phyloP scores from a whole-genome alignment of 1,140 invertebrate species.

The Phthorimaea operculella region DNA sequence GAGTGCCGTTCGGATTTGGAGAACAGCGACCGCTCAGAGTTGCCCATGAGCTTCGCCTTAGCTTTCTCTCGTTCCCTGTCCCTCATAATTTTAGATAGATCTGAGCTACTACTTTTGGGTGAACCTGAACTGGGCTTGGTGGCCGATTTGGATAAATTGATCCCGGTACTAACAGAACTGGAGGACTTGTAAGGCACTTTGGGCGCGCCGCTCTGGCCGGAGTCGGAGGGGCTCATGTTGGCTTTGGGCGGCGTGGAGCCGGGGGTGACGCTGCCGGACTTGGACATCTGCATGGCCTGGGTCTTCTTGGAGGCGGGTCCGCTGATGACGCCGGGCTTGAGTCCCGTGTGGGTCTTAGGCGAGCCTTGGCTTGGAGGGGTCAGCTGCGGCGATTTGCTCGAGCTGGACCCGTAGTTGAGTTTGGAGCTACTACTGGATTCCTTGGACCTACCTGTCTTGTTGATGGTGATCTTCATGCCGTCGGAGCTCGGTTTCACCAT shows the following conservation, averaged over 20 bases:
- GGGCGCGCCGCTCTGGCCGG: constrained; percentile 40
- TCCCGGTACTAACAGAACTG: constrained; percentile 68
- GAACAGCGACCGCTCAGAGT: constrained; percentile 74
- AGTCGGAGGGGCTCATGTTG: constrained; percentile 50
- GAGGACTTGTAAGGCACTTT: constrained; percentile 71
- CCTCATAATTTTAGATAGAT: constrained; percentile 60
- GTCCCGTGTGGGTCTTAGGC: constrained; percentile 81
- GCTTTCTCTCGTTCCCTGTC: constrained; percentile 60
- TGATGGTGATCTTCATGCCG: constrained; percentile 90
- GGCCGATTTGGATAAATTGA: constrained; percentile 65
- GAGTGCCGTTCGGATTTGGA: constrained; percentile 74
- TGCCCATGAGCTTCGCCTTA: constrained; percentile 62
- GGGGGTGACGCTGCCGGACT: constrained; percentile 56
- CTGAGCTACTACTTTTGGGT: constrained; percentile 59
- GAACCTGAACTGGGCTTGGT: constrained; percentile 63
- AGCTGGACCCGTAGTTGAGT: constrained; percentile 52
- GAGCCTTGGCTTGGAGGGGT: constrained; percentile 72
- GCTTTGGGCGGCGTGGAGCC: constrained; percentile 54
- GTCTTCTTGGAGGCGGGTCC: constrained; percentile 84
- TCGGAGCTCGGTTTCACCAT: constrained; percentile 87
- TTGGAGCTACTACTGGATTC: constrained; percentile 67
- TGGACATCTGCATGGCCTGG: constrained; percentile 65
- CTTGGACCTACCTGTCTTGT: constrained; percentile 80
- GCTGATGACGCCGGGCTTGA: constrained; percentile 85
- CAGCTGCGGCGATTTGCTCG: constrained; percentile 60